phyloP scores from a whole-genome alignment of 2,797 vertebrate species.

The Paramormyrops hopkinsi region DNA sequence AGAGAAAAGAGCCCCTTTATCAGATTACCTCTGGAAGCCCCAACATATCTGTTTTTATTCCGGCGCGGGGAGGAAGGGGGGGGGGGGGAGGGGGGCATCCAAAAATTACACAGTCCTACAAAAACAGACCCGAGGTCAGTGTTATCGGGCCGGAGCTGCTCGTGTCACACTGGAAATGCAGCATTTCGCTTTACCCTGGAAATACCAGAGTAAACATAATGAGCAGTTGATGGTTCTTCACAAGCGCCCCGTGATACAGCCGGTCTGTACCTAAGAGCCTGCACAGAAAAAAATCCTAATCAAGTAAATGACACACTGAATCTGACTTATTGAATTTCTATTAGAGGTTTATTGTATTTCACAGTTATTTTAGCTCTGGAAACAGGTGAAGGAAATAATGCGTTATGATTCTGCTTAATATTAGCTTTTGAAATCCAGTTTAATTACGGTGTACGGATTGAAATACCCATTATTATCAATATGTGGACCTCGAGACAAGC shows the following conservation, averaged over 20 bases:
- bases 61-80: neutral
- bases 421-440: conserved; percentile 25
- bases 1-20: conserved; percentile 22
- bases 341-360: conserved; percentile 21
- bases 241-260: neutral
- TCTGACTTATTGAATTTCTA: conserved; percentile 17
- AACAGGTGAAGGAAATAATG: conserved; percentile 9
- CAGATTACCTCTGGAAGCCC: conserved; percentile 20
- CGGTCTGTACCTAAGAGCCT: neutral
- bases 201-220: neutral
- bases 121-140: neutral
- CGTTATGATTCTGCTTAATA: conserved; percentile 20
- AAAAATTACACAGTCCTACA: conserved; percentile 1
- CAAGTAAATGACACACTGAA: conserved; percentile 12
- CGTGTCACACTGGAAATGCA: neutral
- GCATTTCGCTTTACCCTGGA: neutral
- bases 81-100: neutral
- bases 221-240: neutral
- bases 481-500: conserved; percentile 15
- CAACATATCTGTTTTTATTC: conserved; percentile 14
- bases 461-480: conserved; percentile 22
- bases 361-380: conserved; percentile 3
- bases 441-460: conserved; percentile 17
- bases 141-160: neutral
- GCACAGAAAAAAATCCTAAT: conserved; percentile 12